phyloP scores from a whole-genome alignment of 2,888 invertebrate species.

The Epirrhoe alternata region DNA sequence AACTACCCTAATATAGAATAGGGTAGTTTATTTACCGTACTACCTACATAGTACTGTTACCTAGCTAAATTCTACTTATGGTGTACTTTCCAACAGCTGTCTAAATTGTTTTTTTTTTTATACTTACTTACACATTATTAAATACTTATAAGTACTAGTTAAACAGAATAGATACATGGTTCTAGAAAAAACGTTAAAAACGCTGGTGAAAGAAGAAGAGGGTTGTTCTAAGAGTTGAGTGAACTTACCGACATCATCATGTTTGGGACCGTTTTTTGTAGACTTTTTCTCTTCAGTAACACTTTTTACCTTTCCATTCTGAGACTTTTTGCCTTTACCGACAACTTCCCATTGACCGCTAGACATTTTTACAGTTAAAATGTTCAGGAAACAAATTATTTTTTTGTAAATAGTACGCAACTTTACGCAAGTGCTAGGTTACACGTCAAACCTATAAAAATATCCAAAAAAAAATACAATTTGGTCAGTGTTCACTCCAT shows the following conservation, averaged over 20 bases:
- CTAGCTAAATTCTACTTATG: no score
- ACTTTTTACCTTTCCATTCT: slow-evolving; percentile 80
- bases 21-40: no score
- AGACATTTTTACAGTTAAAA: slow-evolving; percentile 67
- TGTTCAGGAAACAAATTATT: slow-evolving; percentile 50
- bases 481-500: background rate
- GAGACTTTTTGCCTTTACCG: slow-evolving; percentile 87
- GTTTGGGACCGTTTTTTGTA: slow-evolving; percentile 87
- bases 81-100: background rate
- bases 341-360: slow-evolving; percentile 90
- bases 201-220: no score
- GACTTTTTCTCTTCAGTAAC: slow-evolving; percentile 87
- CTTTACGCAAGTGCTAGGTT: slow-evolving; percentile 72
- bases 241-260: slow-evolving; percentile 90
- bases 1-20: no score
- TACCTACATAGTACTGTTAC: no score
- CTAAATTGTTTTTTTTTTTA: no score
- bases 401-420: slow-evolving; percentile 75
- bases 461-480: slow-evolving; percentile 43
- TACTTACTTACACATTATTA: no score
- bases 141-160: background rate
- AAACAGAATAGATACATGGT: background rate
- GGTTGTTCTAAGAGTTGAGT: slow-evolving; percentile 11
- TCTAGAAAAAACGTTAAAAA: no score
- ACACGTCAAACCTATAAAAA: slow-evolving; percentile 80